Evolutionary conservation across 2,113 vertebrate species (phyloP).

Genomic region (Salvator merianae): DNA sequence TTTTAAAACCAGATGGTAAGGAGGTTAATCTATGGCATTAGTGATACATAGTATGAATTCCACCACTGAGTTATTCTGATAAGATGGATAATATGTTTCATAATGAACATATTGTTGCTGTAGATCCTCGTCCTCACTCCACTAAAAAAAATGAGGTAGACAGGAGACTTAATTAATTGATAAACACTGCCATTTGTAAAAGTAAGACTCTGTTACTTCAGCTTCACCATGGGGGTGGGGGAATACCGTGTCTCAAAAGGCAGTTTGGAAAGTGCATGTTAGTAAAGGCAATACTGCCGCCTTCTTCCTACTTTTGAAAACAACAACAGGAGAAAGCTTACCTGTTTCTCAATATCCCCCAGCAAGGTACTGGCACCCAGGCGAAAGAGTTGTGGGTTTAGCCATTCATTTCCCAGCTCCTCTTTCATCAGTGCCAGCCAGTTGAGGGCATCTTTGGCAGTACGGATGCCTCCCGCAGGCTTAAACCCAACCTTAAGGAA

Average conservation of each 20-base stretch:
- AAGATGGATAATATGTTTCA: neutral
- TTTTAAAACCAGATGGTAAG: neutral
- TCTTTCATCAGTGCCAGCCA: constrained; percentile 94
- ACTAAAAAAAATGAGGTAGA: neutral
- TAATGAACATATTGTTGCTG: neutral
- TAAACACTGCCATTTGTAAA: neutral
- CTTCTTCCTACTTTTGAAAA: neutral
- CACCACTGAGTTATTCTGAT: neutral
- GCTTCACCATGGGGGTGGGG: neutral
- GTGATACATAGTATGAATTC: neutral
- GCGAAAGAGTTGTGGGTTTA: constrained; percentile 87
- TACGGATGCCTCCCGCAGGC: constrained; percentile 94
- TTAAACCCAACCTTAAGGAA: constrained; percentile 85
- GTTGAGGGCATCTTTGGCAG: constrained; percentile 84
- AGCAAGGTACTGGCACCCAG: constrained; percentile 93
- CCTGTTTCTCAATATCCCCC: constrained; percentile 93
- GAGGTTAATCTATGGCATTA: neutral
- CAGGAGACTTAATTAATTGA: neutral
- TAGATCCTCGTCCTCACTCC: neutral
- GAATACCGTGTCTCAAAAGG: neutral
- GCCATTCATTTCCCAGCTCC: constrained; percentile 90
- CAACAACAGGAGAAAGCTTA: constrained; percentile 54
- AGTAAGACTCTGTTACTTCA: neutral
- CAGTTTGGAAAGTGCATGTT: neutral
- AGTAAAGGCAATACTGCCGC: neutral